Percentiles rank a stretch among this genome's conserved stretches.
Evolutionary conservation across 2,888 invertebrate species (phyloP).

Genomic region (Lycocerus yunnanus): DNA sequence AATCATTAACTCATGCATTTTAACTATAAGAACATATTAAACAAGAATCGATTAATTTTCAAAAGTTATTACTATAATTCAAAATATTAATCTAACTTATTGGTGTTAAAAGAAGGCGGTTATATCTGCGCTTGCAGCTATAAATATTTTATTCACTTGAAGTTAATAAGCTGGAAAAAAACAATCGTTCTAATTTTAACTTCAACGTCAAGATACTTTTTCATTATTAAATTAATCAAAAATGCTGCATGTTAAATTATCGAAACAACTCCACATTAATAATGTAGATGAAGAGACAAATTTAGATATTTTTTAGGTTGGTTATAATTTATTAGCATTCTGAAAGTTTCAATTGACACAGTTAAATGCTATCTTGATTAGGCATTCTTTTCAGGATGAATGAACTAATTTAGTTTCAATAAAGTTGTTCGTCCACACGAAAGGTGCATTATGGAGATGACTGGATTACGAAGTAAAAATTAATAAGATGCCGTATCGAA

Average conservation of each 20-base stretch:
- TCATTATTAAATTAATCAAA: neutral
- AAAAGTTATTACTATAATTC: neutral
- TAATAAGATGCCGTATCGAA: too few species aligned
- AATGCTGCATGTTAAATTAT: neutral
- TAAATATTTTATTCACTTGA: neutral
- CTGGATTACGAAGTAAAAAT: too few species aligned
- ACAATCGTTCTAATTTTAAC: neutral
- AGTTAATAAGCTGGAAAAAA: neutral
- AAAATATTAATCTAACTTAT: neutral
- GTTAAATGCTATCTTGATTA: neutral
- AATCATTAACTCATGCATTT: neutral
- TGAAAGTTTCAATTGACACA: neutral
- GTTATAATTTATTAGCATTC: neutral
- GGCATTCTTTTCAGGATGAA: neutral
- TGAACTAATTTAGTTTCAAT: neutral
- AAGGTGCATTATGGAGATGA: neutral
- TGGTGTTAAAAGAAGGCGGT: neutral
- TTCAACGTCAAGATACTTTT: neutral
- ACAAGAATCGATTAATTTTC: neutral
- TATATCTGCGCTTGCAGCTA: neutral
- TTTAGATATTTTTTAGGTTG: neutral
- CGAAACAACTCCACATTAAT: neutral
- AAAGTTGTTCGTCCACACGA: neutral
- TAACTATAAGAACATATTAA: neutral
- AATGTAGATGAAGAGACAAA: neutral